Evolutionary conservation across 1,140 invertebrate species (phyloP), one percentile per base, ranked within the genome.

Genomic region (Saccostrea echinata): DNA sequence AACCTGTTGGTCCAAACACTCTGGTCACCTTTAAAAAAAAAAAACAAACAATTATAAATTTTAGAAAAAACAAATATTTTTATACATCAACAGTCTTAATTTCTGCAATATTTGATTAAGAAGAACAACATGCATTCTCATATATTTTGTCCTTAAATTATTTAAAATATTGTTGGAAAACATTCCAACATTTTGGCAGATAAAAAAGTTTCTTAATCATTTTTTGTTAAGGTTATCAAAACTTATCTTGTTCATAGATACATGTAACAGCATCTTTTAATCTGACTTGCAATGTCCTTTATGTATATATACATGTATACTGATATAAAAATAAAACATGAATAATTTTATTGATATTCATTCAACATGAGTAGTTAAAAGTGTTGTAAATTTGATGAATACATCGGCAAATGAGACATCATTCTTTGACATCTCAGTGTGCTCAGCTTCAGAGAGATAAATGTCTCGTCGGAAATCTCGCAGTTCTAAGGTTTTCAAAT

Each of bases 1-100:
- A 86, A 52, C 92, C 92, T 24, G 92, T 91, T 9, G 91, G 90
- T 16, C 90, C 92, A 89, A 91, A 89, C 55, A 90, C 90, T 82
- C 87, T 87, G 64, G 84, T 90, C 8, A 91, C 86, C 91, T 92
- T 80, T 68, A 84, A 61, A 55, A 76, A 84, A 27, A 89, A 30
- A 64, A 3, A 11, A n/a, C 18, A n/a, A 35, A 57, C 27, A n/a
- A 52, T 53, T 24, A 18, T 83, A 64, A 86, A 24, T 16, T 24
- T 71, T 52, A 11, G 30, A 18, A 64, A 30, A 68, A 30, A 68
- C 3, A 64, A 64, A 24, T 64, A 9, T 24, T 64, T 64, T 64
- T n/a, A n/a, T n/a, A n/a, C n/a, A n/a, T 6, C 43, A 4, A 6
- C 43, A 43, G 6, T 43, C 6, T 24, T n/a, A 64, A 21, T 64